phyloP scores from a whole-genome alignment of 1,140 invertebrate genomes.

The Marisa cornuarietis region DNA sequence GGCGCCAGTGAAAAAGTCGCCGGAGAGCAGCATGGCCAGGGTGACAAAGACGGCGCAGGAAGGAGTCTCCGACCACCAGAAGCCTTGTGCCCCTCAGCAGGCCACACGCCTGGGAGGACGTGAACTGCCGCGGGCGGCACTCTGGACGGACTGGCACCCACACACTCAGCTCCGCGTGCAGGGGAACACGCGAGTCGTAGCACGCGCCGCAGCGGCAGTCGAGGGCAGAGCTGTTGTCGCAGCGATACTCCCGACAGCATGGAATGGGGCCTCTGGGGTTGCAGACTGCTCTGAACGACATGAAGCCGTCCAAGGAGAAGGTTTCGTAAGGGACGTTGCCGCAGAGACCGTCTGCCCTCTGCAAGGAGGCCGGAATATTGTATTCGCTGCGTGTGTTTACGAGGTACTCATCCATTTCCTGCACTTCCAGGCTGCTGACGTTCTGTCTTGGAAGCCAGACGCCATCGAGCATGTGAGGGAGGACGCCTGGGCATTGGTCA shows the following conservation, averaged over 20 bases:
- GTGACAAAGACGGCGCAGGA: slow-evolving; percentile 31
- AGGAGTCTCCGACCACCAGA: slow-evolving; percentile 32
- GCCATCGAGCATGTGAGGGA: slow-evolving; percentile 25
- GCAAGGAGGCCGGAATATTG: slow-evolving; percentile 21
- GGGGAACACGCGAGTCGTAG: slow-evolving; percentile 24
- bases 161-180: slow-evolving; percentile 30
- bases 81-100: slow-evolving; percentile 18
- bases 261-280: slow-evolving; percentile 26
- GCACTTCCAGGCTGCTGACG: slow-evolving; percentile 10
- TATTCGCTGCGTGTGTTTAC: slow-evolving; percentile 11
- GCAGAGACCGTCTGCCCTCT: slow-evolving; percentile 27
- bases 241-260: slow-evolving; percentile 20
- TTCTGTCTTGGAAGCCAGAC: slow-evolving; percentile 19
- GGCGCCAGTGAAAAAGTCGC: slow-evolving; percentile 23
- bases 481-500: slow-evolving; percentile 14
- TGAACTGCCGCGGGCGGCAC: slow-evolving; percentile 15
- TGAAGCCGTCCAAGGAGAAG: not conserved
- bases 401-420: slow-evolving; percentile 26
- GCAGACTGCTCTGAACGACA: slow-evolving; percentile 32
- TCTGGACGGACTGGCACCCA: slow-evolving; percentile 15
- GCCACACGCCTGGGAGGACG: slow-evolving; percentile 7
- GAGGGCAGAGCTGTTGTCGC: not conserved
- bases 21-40: slow-evolving; percentile 24
- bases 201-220: slow-evolving; percentile 27
- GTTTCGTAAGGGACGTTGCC: slow-evolving; percentile 25